Percentiles rank a stretch among this genome's conserved stretches.
phyloP scores from a whole-genome alignment of 92 coral and sea anemone species.

The Porites lobata region DNA sequence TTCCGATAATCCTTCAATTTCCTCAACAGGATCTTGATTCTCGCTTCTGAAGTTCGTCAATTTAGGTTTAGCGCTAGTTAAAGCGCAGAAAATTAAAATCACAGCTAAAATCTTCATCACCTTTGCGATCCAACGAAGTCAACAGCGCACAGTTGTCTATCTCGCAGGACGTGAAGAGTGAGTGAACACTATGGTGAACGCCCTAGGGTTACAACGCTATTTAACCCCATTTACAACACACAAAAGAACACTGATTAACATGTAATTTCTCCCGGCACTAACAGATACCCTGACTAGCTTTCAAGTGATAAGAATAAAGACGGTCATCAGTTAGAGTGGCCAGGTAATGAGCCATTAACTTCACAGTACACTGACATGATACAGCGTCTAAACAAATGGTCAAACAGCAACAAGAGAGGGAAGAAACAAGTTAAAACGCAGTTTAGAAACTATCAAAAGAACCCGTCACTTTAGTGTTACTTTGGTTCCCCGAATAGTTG shows the following conservation, averaged over 20 bases:
- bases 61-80: neutral
- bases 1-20: too few relatives aligned
- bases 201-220: neutral
- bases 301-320: neutral
- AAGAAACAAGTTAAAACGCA: neutral
- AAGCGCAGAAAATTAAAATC: neutral
- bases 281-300: neutral
- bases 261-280: neutral
- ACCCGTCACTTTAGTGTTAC: too few relatives aligned
- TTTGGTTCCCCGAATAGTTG: too few relatives aligned
- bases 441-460: too few relatives aligned
- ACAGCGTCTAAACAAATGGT: neutral
- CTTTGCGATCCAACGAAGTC: neutral
- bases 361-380: neutral
- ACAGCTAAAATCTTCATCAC: neutral
- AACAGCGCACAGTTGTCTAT: neutral
- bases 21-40: too few relatives aligned
- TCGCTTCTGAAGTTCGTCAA: too few relatives aligned
- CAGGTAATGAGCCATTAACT: neutral
- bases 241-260: neutral
- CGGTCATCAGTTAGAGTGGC: neutral
- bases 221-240: neutral
- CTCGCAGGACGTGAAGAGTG: neutral
- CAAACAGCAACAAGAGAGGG: neutral
- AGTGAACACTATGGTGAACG: neutral